Base-by-base conservation (phyloP, 2,797 vertebrate genomes). In the Cyprinella venusta region DNA sequence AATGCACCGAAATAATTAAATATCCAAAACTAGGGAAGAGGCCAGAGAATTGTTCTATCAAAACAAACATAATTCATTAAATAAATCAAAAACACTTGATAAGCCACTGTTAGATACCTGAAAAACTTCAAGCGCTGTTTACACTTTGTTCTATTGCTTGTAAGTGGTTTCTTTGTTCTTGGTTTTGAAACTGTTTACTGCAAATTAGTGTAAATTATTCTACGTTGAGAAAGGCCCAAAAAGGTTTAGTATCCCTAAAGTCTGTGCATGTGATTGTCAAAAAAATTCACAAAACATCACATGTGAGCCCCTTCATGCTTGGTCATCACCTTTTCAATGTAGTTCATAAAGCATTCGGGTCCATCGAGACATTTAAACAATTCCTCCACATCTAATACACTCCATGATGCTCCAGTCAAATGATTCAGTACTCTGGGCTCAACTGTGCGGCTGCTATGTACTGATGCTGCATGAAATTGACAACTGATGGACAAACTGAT, bases 321-420 rank as follows among this genome's bases (percentile, higher is more conserved):
- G 36, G 65, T 80, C 36, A 30, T 80, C 78, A 21, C 56, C 78
- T 80, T 54, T 56, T 79, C 48, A 69, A 40, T 69, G 21, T 56
- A 69, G 8, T 30, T 70, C 42, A 38, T 67, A 36, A 64, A 52
- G 16, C 21, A 15, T 36, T 38, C 10, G n/a, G 9, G n/a, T 42
- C 78, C 13, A 69, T 21, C 16, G 36, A 59, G 65, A 70, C 5
- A 38, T 75, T n/a, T 38, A 36, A n/a, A 40, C 50, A 30, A 18
- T 30, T 69, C 33, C 50, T 69, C 9, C 48, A 10, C 8, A 40
- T 80, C n/a, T 21, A 67, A 68, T 21, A 52, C 2, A 50, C 19
- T 33, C 24, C 56, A 63, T 12, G 38, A 3, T 59, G 13, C 38
- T 42, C 19, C 16, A 59, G 48, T 56, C 52, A 56, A 7, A 59